Percentiles rank a stretch among this genome's conserved stretches.
phyloP scores from a whole-genome alignment of 2,113 vertebrate genomes.

The Pelobates fuscus region DNA sequence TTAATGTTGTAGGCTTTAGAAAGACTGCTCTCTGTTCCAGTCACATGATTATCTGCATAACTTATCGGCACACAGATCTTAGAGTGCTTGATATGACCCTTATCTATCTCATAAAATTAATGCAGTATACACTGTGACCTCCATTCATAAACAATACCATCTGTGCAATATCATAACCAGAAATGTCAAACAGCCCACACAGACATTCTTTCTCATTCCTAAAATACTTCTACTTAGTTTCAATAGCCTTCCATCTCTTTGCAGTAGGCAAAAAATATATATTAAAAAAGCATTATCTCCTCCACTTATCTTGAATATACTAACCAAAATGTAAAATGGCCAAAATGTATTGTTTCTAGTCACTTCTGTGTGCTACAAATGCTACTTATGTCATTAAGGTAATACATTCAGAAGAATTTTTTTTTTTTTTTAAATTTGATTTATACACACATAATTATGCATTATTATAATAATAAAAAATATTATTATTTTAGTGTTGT shows the following conservation, averaged over 20 bases:
- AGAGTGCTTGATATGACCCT: conserved; percentile 9
- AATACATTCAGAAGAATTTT: no score
- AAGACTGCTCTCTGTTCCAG: not conserved
- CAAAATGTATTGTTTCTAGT: no score
- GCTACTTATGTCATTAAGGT: no score
- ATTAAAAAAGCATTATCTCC: no score
- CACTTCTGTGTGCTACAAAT: no score
- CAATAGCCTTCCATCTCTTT: conserved; percentile 27
- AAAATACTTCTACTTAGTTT: conserved; percentile 37
- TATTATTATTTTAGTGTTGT: no score
- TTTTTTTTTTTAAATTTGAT: no score
- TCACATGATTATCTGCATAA: conserved; percentile 1
- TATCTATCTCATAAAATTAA: conserved; percentile 19
- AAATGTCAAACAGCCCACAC: conserved; percentile 50
- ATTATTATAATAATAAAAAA: no score
- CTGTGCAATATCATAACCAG: conserved; percentile 32
- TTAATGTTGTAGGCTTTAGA: not conserved
- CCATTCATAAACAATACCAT: conserved; percentile 38
- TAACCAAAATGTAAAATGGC: no score
- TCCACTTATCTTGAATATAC: no score
- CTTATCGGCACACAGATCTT: conserved; percentile 22
- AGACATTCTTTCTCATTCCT: conserved; percentile 40
- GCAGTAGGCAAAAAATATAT: not conserved
- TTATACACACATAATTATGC: no score
- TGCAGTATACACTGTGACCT: conserved; percentile 34